A percentile compares a stretch with the other conserved stretches of the same genome.
phyloP scores from a whole-genome alignment of 1,140 invertebrate species.

The Bacillus rossius region DNA sequence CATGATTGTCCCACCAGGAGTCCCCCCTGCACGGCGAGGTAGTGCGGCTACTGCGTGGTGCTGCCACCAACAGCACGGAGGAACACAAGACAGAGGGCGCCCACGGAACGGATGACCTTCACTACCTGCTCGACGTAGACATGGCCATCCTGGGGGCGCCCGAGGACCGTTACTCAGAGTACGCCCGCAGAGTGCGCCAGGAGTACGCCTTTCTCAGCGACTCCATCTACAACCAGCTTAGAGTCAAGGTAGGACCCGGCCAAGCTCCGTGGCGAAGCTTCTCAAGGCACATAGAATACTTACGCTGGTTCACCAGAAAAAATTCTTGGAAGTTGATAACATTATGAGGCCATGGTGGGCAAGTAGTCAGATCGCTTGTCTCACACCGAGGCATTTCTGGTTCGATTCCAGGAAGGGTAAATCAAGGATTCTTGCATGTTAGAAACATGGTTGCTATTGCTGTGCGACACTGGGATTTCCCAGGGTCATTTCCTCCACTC shows the following conservation, averaged over 20 bases:
- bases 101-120: conserved; percentile 52
- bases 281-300: no score
- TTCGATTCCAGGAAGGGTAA: no score
- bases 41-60: conserved; percentile 45
- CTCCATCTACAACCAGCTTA: conserved; percentile 47
- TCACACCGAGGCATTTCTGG: no score
- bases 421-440: no score
- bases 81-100: conserved; percentile 50
- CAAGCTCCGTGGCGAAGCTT: no score
- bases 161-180: conserved; percentile 46
- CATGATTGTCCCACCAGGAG: conserved; percentile 33
- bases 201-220: conserved; percentile 53
- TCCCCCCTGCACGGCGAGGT: conserved; percentile 43
- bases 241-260: conserved; percentile 48
- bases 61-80: conserved; percentile 52
- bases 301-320: no score
- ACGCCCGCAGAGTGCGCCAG: conserved; percentile 46
- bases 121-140: conserved; percentile 57
- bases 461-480: no score
- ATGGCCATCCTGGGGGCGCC: conserved; percentile 50
- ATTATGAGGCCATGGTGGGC: no score
- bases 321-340: no score
- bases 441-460: no score
- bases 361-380: no score
- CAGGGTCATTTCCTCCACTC: no score